phyloP scores from a whole-genome alignment of 1,140 invertebrate genomes.

The Lepidostoma basale region DNA sequence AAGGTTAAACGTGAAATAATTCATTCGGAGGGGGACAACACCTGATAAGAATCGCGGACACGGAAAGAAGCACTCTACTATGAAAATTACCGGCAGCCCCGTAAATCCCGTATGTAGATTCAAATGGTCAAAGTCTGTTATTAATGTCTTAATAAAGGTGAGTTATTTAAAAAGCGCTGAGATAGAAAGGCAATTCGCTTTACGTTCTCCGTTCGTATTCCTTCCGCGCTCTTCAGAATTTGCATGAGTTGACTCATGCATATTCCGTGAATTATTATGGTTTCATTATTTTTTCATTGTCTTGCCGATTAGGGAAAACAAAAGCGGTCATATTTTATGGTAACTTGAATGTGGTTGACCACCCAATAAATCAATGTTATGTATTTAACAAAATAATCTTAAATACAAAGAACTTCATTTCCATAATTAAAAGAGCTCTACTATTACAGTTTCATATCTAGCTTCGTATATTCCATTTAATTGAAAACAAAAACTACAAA shows the following conservation, averaged over 20 bases:
- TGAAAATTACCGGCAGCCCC: conserved; percentile 15
- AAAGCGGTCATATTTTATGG: no score
- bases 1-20: conserved; percentile 22
- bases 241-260: background rate
- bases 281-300: no score
- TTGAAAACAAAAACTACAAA: no score
- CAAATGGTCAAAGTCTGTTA: conserved; percentile 40
- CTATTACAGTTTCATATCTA: no score
- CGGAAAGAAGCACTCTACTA: conserved; percentile 35
- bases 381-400: no score
- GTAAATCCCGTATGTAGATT: conserved; percentile 38
- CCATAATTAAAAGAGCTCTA: no score
- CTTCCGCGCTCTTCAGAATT: background rate
- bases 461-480: no score
- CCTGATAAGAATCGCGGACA: conserved; percentile 39
- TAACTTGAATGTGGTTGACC: no score
- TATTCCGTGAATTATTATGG: no score
- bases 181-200: conserved; percentile 8
- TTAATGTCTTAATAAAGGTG: conserved; percentile 45
- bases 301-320: no score
- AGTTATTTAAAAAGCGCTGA: conserved; percentile 27
- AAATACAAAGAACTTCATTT: no score
- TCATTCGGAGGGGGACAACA: conserved; percentile 40
- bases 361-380: no score
- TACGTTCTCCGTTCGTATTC: conserved; percentile 4